Percentiles rank a stretch among this genome's conserved stretches.
phyloP scores from a whole-genome alignment of 35 echinoderm and acorn worm genomes.

The Ophiothrix spiculata region DNA sequence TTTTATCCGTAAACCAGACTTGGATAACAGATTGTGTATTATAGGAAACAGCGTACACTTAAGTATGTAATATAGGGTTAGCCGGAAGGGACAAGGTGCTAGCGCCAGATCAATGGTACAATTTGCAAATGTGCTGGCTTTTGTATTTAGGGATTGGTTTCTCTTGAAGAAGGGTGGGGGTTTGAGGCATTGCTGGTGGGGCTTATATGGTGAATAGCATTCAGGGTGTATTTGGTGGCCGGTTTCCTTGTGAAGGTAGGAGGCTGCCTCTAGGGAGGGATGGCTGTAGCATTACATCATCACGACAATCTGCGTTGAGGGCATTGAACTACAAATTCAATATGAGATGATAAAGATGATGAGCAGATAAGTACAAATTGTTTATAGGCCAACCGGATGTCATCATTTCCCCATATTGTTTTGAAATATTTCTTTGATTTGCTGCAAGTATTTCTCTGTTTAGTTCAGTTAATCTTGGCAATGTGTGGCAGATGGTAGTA shows the following conservation, averaged over 20 bases:
- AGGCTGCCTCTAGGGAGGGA: not conserved
- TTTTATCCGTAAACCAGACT: not conserved
- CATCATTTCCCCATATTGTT: too few species aligned
- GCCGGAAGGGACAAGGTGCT: conserved; percentile 1
- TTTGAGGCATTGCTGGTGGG: not conserved
- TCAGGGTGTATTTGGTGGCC: not conserved
- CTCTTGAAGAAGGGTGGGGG: not conserved
- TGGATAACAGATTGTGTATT: not conserved
- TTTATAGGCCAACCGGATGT: too few species aligned
- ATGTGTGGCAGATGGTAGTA: too few species aligned
- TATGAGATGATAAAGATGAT: too few species aligned
- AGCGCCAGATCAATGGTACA: not conserved
- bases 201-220: not conserved
- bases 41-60: not conserved
- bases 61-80: not conserved
- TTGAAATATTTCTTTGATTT: too few species aligned
- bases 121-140: conserved; percentile 3
- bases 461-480: too few species aligned
- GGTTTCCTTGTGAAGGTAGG: not conserved
- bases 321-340: not conserved
- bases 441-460: too few species aligned
- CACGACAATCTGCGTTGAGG: not conserved
- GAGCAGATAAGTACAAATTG: too few species aligned
- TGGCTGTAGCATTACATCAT: not conserved
- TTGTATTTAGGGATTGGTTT: not conserved